Evolutionary conservation across 2,113 vertebrate genomes (phyloP), one percentile per base, ranked within the genome.

Genomic region (Cinclus cinclus): DNA sequence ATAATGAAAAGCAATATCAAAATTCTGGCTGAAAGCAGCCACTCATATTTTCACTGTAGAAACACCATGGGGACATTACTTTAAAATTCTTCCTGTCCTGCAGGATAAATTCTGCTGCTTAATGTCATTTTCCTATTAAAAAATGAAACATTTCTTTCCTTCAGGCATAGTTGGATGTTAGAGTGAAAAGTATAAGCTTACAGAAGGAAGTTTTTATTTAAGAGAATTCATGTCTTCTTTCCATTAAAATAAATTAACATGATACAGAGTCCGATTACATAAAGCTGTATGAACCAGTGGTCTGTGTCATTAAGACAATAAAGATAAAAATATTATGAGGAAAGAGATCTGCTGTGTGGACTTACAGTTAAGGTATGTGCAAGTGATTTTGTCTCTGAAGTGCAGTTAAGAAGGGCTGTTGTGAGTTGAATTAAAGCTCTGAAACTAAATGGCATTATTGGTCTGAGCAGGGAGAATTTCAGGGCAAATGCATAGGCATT

Each of bases 221-320:
- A 68, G 22, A 64, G 46, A 87, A 89, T 39, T 75, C 44, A 44
- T 50, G 39, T 39, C 8, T 79, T 81, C 44, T 41, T 89, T 76
- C 59, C 50, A 91, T 87, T 87, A 94, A 92, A 91, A 85, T 46
- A 95, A 95, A 89, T 89, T 91, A 94, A 76, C 16, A 22, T 37
- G 59, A n/a, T 62, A 33, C 33, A 85, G 31, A 83, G 35, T 9
- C 62, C 58, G n/a, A 95, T 85, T 87, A 49, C 70, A 50, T 89
- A 96, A 82, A 92, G n/a, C 20, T 84, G 10, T 62, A 68, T 46
- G 81, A 84, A 70, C 37, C 65, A 91, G 41, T 94, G 77, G 28
- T 89, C 81, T 89, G 65, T 64, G 47, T 91, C 89, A 89, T 92
- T 92, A 91, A 92, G 81, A 77, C 31, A 75, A 92, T 64, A 37